Base-by-base conservation (phyloP, 2,113 vertebrate species). In the Herpetotheres cachinnans region DNA sequence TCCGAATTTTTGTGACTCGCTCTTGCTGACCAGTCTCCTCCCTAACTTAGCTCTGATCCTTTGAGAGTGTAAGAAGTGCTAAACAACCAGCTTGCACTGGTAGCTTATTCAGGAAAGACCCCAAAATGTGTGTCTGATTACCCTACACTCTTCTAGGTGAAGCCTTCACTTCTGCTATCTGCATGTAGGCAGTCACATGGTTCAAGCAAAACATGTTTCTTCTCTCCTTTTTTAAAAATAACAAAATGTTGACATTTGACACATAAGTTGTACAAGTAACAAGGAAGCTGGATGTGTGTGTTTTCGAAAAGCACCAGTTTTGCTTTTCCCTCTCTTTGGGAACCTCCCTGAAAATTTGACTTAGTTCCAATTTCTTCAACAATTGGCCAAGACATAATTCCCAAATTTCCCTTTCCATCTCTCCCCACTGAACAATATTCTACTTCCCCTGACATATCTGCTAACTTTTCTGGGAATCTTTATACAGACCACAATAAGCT, bases 371-470 rank as follows among this genome's bases (percentile, higher is more conserved):
- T 82, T 95, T 91, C 74, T 97, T 96, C 93, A 93, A 87, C 81
- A 93, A 91, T 91, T 95, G 78, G 49, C 93, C 74, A 89, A 94
- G 58, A 92, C 32, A 70, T 87, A 82, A 90, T 94, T 93, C 89
- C 94, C 93, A 93, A 96, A 92, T 96, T 95, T 95, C 81, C 84
- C 93, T 95, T 95, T 91, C 70, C 54, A 94, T 90, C 50, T 95
- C 36, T 95, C 67, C 85, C 71, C 58, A 80, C n/a, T 85, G 91
- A 94, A 90, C 58, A 91, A 94, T 93, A 87, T 93, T 81, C 81
- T 83, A 50, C 78, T 95, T 96, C 93, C 89, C 78, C 30, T 85
- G 84, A 92, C 66, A 76, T 77, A 42, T 59, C 71, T 91, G 49
- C 40, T 95, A 72, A 89, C 32, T 94, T 94, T 95, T 94, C 89